Base-by-base conservation (phyloP, 2,113 vertebrate genomes). In the Hystrix cristata region DNA sequence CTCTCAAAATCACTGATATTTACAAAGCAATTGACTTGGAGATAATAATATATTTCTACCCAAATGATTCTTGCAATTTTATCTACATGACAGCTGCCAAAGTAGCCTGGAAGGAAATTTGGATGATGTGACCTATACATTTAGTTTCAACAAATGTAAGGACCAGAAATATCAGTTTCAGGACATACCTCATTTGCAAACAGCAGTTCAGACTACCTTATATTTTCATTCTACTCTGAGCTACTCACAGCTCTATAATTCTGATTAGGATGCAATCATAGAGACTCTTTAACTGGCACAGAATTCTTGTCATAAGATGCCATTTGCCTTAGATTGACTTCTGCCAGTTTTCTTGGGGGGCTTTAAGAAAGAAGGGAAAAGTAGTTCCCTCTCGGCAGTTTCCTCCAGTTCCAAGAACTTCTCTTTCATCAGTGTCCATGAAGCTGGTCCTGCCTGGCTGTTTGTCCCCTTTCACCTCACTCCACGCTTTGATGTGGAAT, bases 21-120 rank as follows among this genome's bases (percentile, higher is more conserved):
- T 98, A 97, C 71, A 5, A 96, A 84, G 43, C 5, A 97, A 76
- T 67, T 95, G n/a, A 72, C 89, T 46, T n/a, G 94, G 84, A 64
- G 81, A 79, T 97, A 98, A 93, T 19, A 95, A 96, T 91, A 90
- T 48, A 0, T 92, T 97, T 98, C 21, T 95, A 97, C 23, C 55
- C 64, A 97, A 97, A 95, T 64, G 79, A 98, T 89, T 46, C 71
- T 53, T 86, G 1, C 18, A 96, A 76, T 85, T 89, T 38, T 72
- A 71, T 51, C 10, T 65, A 43, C 38, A 55, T 72, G 81, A 87
- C 38, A 94, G 53, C 71, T 88, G 76, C 85, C 88, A 96, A 92
- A 79, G 1, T 69, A 59, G 25, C 72, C 71, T 19, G 10, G 57
- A 64, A 72, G 60, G 53, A 87, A 96, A 92, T 95, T 78, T 87